These are phyloP conservation scores for Cephus pulcher DNA, from an alignment of 2,888 invertebrate species.

Conservation along the genomic window DNA sequence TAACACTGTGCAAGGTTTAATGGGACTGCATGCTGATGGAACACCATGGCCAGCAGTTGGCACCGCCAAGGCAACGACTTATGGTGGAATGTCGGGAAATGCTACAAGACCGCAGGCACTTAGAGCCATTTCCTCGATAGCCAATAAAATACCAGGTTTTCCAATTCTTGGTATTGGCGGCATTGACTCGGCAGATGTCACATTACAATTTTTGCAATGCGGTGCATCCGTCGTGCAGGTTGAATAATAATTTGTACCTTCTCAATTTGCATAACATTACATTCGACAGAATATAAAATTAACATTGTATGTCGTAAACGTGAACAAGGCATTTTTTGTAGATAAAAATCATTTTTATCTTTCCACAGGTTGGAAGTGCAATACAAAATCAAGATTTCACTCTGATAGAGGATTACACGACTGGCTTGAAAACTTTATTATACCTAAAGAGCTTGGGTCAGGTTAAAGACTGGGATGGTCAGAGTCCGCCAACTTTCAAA, in stretches of 20 bases:
- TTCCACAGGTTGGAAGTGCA: conserved; percentile 87
- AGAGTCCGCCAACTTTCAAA: conserved; percentile 89
- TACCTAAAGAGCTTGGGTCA: conserved; percentile 81
- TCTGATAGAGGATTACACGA: conserved; percentile 93
- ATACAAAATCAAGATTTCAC: conserved; percentile 99
- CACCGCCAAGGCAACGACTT: conserved; percentile 83
- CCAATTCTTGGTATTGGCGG: conserved; percentile 97
- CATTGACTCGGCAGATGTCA: conserved; percentile 95
- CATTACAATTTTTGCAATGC: conserved; percentile 93
- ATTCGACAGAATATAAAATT: not conserved
- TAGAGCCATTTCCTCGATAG: conserved; percentile 90
- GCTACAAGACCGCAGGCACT: conserved; percentile 96
- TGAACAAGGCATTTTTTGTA: too few relatives aligned
- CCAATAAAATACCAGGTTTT: conserved; percentile 84
- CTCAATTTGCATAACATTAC: not conserved
- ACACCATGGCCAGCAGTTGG: conserved; percentile 95
- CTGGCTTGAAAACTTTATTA: conserved; percentile 87
- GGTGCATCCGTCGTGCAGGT: conserved; percentile 95
- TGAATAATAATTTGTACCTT: conserved; percentile 16
- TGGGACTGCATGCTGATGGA: conserved; percentile 85
- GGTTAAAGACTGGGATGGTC: conserved; percentile 87
- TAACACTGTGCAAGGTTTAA: conserved; percentile 96
- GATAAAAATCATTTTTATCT: conserved; percentile 12
- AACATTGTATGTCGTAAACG: too few relatives aligned
- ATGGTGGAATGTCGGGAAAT: conserved; percentile 93